These are phyloP conservation scores for Balaenoptera acutorostrata DNA, from an alignment of 2,113 vertebrate species.

Conservation along the genomic window DNA sequence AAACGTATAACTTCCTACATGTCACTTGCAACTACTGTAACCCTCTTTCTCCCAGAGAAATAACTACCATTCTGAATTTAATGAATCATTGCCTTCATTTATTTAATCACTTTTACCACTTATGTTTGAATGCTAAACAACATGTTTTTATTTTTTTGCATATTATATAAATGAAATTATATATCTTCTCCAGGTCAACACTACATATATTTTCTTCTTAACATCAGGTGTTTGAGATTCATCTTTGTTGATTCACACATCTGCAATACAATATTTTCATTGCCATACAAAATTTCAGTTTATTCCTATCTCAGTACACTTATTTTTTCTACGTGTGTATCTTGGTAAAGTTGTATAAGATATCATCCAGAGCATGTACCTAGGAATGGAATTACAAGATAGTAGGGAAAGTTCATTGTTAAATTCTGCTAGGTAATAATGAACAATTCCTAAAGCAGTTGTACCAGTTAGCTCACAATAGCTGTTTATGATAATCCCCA, in stretches of 20 bases:
- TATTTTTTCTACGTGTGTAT: not conserved
- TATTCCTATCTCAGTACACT: not conserved
- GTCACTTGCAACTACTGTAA: not conserved
- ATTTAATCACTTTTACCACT: not conserved
- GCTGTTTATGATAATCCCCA: not conserved
- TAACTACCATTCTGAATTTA: not conserved
- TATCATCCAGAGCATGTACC: not conserved
- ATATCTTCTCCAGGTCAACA: not conserved
- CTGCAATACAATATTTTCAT: not conserved
- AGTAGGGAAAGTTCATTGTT: not conserved
- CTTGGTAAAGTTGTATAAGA: not conserved
- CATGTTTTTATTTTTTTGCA: not conserved
- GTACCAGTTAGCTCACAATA: not conserved
- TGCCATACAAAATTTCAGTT: not conserved
- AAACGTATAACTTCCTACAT: not conserved
- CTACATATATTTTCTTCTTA: not conserved
- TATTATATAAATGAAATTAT: not conserved
- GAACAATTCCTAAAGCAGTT: not conserved
- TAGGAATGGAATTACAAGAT: not conserved
- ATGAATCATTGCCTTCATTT: not conserved
- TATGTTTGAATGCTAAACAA: not conserved
- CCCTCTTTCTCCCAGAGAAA: not conserved
- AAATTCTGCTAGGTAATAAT: not conserved
- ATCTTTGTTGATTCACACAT: not conserved
- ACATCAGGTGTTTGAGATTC: not conserved